Evolutionary conservation across 2,113 vertebrate species (phyloP).

Genomic region (Poeciliopsis occidentalis): DNA sequence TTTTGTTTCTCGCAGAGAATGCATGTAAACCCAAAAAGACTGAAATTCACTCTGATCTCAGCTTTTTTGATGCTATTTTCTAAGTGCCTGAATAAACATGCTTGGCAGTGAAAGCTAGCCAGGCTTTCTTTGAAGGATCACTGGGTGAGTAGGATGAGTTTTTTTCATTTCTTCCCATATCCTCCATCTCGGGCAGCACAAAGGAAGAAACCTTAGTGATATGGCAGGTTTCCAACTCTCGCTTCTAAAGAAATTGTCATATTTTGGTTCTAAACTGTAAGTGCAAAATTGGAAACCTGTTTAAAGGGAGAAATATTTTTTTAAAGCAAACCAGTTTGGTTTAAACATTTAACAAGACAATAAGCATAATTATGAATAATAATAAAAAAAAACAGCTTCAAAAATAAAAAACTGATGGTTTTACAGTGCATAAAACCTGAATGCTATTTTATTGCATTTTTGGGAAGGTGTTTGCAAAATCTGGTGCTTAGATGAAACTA

Average conservation of each 20-base stretch:
- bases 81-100: slow-evolving; percentile 35
- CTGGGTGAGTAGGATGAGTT: slow-evolving; percentile 52
- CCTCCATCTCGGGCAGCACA: slow-evolving; percentile 22
- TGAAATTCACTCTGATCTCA: slow-evolving; percentile 21
- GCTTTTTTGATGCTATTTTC: slow-evolving; percentile 41
- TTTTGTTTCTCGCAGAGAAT: slow-evolving; percentile 16
- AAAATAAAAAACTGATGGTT: not conserved
- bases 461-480: not conserved
- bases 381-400: too few species aligned
- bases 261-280: not conserved
- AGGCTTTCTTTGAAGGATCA: slow-evolving; percentile 59
- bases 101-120: slow-evolving; percentile 49
- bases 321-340: not conserved
- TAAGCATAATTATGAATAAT: not conserved
- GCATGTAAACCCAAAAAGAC: slow-evolving; percentile 30
- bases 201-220: slow-evolving; percentile 12
- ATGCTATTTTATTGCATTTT: not conserved
- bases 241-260: slow-evolving; percentile 4
- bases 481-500: not conserved
- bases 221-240: not conserved
- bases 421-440: not conserved
- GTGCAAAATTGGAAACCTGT: not conserved
- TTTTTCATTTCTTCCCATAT: slow-evolving; percentile 30
- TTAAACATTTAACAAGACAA: not conserved
- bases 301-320: not conserved